Conservation (phyloP, 2,797 vertebrate species). For the Taenioides sp. region DNA sequence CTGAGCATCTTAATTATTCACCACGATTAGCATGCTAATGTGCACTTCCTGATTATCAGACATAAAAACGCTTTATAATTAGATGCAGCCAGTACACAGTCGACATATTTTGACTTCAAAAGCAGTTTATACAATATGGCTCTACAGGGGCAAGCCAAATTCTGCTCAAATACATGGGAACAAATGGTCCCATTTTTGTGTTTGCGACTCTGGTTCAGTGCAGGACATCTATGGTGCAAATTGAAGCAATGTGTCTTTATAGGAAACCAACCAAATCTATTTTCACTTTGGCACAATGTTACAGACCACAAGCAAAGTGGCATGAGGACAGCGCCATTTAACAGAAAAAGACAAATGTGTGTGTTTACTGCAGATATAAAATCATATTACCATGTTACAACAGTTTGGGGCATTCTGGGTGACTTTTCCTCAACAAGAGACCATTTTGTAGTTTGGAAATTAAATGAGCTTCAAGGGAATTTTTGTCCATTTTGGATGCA, state of each 20-base stretch:
- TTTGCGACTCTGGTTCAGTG: slow-evolving; percentile 54
- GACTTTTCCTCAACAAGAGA: neutral
- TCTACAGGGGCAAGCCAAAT: too few relatives aligned
- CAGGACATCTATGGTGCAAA: slow-evolving; percentile 51
- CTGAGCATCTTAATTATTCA: too few relatives aligned
- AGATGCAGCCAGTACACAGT: too few relatives aligned
- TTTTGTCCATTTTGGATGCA: neutral
- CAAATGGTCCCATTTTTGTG: slow-evolving; percentile 44
- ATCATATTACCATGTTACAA: neutral
- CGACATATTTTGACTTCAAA: too few relatives aligned
- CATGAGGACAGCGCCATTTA: slow-evolving; percentile 14
- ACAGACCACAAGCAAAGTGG: slow-evolving; percentile 2
- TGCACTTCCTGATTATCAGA: too few relatives aligned
- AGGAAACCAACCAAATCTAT: slow-evolving; percentile 25
- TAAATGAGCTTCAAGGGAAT: neutral
- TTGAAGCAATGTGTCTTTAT: slow-evolving; percentile 50
- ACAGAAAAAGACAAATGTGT: neutral
- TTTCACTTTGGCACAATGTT: slow-evolving; percentile 10
- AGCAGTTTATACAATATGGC: too few relatives aligned
- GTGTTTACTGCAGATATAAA: neutral
- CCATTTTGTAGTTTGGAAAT: neutral
- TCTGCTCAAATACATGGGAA: too few relatives aligned
- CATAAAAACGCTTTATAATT: too few relatives aligned
- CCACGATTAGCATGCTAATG: slow-evolving; percentile 15
- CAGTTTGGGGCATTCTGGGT: neutral